A percentile compares a stretch with the other conserved stretches of the same genome.
Evolutionary conservation across 2,888 invertebrate genomes (phyloP).

Genomic region (Dusona sp.): DNA sequence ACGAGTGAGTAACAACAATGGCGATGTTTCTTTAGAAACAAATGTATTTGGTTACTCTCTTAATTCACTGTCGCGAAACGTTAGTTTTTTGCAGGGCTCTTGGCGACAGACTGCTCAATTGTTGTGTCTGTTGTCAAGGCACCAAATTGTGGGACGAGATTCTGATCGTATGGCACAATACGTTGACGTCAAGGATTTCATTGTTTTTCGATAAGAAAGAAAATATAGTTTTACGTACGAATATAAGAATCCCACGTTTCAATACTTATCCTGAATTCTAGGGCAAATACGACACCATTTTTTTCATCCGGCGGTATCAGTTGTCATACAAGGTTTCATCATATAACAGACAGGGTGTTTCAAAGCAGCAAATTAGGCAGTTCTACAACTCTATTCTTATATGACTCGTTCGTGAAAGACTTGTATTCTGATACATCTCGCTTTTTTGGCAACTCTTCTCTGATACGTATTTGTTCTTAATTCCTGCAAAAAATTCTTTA

Average conservation of each 20-base stretch:
- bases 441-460: too few relatives aligned
- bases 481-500: too few relatives aligned
- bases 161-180: not conserved
- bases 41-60: not conserved
- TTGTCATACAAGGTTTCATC: not conserved
- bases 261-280: not conserved
- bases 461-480: too few relatives aligned
- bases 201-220: slow-evolving; percentile 3
- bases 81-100: not conserved
- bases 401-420: too few relatives aligned
- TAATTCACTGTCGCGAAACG: not conserved
- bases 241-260: not conserved
- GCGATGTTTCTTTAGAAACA: not conserved
- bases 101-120: not conserved
- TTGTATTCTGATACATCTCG: too few relatives aligned
- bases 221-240: not conserved
- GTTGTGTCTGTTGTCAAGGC: slow-evolving; percentile 12
- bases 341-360: not conserved
- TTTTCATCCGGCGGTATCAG: not conserved
- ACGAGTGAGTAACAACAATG: not conserved
- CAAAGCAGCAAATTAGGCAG: not conserved
- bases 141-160: not conserved
- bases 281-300: not conserved
- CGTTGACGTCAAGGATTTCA: slow-evolving; percentile 10
- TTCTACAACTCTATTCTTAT: too few relatives aligned